These are phyloP conservation scores for Mus musculus DNA, from an alignment of 2,113 vertebrate genomes.

Conservation along the genomic window DNA sequence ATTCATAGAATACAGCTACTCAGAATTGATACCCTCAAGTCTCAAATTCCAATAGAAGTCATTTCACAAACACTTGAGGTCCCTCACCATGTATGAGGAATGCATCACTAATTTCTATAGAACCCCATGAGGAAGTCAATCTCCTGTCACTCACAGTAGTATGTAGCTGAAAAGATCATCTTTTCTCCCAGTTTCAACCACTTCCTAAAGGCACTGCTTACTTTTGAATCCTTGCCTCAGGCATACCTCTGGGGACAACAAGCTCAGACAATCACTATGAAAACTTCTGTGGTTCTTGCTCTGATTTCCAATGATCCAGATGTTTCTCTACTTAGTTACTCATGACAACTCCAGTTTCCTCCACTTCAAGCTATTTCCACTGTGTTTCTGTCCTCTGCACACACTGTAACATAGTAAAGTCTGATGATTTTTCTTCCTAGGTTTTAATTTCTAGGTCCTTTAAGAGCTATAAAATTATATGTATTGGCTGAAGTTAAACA, in stretches of 20 bases:
- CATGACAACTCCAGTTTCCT: not conserved
- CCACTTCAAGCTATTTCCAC: not conserved
- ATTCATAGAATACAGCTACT: not conserved
- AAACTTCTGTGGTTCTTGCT: not conserved
- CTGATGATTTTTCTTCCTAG: not conserved
- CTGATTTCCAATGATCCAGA: constrained; percentile 35
- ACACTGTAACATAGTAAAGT: not conserved
- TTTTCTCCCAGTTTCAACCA: not conserved
- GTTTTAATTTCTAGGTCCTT: not conserved
- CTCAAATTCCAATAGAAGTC: not conserved
- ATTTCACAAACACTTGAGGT: not conserved
- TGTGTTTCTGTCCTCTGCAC: not conserved
- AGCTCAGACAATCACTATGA: not conserved
- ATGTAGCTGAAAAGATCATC: not conserved
- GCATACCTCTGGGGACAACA: not conserved
- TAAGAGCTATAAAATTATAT: not conserved
- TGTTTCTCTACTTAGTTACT: not conserved
- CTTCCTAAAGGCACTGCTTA: not conserved
- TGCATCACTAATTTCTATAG: not conserved
- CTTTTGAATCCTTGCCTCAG: constrained; percentile 13
- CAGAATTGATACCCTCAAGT: not conserved
- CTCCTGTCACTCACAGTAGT: not conserved
- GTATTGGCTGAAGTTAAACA: not conserved
- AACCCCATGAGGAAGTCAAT: not conserved
- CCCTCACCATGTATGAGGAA: not conserved